Evolutionary conservation across 1,140 invertebrate species (phyloP), one percentile per base, ranked within the genome.

Genomic region (Dysdera silvatica): DNA sequence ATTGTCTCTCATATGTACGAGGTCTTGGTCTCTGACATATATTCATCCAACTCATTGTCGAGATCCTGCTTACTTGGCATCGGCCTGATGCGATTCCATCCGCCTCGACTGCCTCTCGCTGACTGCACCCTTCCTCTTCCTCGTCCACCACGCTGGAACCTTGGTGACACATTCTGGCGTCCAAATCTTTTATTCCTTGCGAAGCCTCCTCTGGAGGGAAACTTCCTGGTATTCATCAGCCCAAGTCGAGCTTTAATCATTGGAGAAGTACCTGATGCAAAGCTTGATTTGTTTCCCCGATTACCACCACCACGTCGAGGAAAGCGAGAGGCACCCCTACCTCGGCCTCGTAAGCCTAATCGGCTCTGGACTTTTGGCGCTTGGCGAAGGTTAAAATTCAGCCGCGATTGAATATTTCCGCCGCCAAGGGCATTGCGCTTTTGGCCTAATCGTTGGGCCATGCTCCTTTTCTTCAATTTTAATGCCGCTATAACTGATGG

Each of bases 11-110:
- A n/a, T n/a, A n/a, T n/a, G n/a, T n/a, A n/a, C n/a, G n/a, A n/a
- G n/a, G n/a, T n/a, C n/a, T 79, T 80, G 1, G 80, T 79, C 61
- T 77, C 78, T 0, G 82, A 76, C 82, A 84, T 84, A 73, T 84
- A 84, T 48, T 79, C 76, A 61, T 84, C 83, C 18, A 84, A 69
- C 57, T 84, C 79, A 23, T 75, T 75, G 64, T 84, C 82, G 26
- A 84, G 69, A 66, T 82, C 77, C 66, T 83, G 80, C 62, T 76
- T 79, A 0, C 78, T 78, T 7, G 71, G 61, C 10, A 52, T 37
- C n/a, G 10, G 23, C 4, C 23, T 20, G 16, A 10, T 12, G 14
- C 12, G 23, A 29, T 20, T 41, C 23, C 32, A 68, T 12, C 68
- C 37, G 6, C 71, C 69, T 31, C 67, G 28, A 3, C 53, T 31